Evolutionary conservation across 2,113 vertebrate genomes (phyloP), one percentile per base, ranked within the genome.

Genomic region (Percina caprodes): DNA sequence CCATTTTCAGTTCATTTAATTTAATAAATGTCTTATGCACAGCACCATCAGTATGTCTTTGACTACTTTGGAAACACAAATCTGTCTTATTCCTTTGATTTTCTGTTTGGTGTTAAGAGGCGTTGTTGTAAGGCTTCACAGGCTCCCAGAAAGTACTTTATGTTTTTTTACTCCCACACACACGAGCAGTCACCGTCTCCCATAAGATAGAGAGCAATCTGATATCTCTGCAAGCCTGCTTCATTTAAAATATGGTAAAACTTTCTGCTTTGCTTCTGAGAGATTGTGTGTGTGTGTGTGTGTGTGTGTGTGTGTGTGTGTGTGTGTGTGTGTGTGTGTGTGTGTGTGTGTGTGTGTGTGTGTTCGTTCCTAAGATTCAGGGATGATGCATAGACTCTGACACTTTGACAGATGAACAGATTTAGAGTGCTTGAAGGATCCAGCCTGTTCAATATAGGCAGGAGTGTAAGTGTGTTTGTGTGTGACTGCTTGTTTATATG

Each of bases 371-470:
- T 79, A 68, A 83, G 85, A 90, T 89, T 88, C 89, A 18, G 84
- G 86, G 78, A 92, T 94, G 93, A 94, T 93, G 92, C 94, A 93
- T 94, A 90, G 93, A 91, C 79, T 91, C 88, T 93, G 93, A 94
- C 92, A 92, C 89, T 93, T 95, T 94, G 93, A 94, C 94, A 94
- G 94, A 95, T 94, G 93, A 94, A 93, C 92, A 93, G 93, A 94
- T 95, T 94, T 93, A 91, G 92, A 93, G 93, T 88, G 90, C 92
- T 93, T 82, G 89, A 90, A 92, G 89, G 89, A 93, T 87, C 92
- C 87, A 74, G 91, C 88, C 85, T 91, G 88, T 92, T 95, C 93
- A 94, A 93, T 93, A 89, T 80, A 92, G 90, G 92, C 91, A 86
- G 75, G 76, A 88, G 91, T 55, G 84, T 76, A 24, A 61, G 75